A percentile compares a stretch with the other conserved stretches of the same genome.
phyloP scores from a whole-genome alignment of 2,113 vertebrate species.

The Amblyornis subalaris region DNA sequence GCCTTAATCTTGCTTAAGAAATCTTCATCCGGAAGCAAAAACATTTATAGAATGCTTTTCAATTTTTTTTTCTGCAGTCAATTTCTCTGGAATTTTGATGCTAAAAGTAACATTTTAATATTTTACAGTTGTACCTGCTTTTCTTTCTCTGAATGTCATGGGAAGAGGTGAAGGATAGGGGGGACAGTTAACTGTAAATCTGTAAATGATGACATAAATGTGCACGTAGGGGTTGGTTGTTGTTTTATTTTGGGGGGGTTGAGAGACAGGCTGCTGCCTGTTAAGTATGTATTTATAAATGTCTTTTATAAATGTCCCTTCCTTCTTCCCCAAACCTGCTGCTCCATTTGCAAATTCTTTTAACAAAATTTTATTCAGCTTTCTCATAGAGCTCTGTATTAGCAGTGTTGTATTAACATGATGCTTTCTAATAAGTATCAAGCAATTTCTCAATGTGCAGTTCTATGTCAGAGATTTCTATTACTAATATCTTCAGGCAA shows the following conservation, averaged over 20 bases:
- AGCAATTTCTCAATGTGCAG: neutral
- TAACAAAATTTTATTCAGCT: neutral
- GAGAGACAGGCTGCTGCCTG: neutral
- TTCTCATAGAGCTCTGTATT: neutral
- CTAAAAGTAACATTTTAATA: neutral
- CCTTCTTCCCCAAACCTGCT: neutral
- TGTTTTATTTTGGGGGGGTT: neutral
- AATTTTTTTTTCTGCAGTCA: neutral
- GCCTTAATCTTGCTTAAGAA: neutral
- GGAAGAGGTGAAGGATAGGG: neutral
- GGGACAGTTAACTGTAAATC: neutral
- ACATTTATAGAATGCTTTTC: neutral
- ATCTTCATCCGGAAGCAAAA: neutral
- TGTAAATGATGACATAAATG: neutral
- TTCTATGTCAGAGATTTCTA: neutral
- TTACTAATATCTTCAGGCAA: neutral
- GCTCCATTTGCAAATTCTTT: neutral
- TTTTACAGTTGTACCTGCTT: neutral
- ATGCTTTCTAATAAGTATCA: slow-evolving; percentile 3
- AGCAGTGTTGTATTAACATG: neutral
- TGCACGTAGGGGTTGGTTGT: neutral
- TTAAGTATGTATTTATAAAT: neutral
- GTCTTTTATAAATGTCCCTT: neutral
- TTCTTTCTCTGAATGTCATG: neutral
- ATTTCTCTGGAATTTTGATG: neutral